Conservation (phyloP, 2,797 vertebrate genomes). For the Crypturellus tataupa region DNA sequence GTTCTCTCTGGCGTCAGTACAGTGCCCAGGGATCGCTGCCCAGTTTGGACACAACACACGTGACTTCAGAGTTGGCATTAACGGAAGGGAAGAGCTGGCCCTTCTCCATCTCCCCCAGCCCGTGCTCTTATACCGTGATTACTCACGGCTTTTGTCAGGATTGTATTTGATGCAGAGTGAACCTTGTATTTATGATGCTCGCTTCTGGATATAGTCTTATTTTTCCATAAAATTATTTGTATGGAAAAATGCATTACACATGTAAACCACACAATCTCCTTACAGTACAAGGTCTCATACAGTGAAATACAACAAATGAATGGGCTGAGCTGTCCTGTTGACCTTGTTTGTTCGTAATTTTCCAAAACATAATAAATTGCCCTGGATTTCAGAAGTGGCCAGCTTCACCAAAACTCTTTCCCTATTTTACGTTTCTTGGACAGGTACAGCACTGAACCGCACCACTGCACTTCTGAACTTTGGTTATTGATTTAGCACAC, state of each 20-base stretch:
- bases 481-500: neutral
- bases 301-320: neutral
- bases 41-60: neutral
- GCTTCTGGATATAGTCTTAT: neutral
- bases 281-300: neutral
- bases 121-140: neutral
- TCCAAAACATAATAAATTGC: neutral
- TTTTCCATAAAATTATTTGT: neutral
- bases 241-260: neutral
- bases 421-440: neutral
- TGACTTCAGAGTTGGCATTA: accelerated
- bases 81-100: neutral
- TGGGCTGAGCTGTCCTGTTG: neutral
- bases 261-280: neutral
- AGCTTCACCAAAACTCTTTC: neutral
- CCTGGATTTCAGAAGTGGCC: neutral
- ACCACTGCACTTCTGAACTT: neutral
- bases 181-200: neutral
- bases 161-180: neutral
- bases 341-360: neutral
- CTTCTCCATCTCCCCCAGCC: accelerated
- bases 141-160: neutral
- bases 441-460: neutral
- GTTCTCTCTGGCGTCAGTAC: neutral
- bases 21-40: accelerated